Evolutionary conservation across 2,797 vertebrate genomes (phyloP).

Genomic region (Alauda arvensis): DNA sequence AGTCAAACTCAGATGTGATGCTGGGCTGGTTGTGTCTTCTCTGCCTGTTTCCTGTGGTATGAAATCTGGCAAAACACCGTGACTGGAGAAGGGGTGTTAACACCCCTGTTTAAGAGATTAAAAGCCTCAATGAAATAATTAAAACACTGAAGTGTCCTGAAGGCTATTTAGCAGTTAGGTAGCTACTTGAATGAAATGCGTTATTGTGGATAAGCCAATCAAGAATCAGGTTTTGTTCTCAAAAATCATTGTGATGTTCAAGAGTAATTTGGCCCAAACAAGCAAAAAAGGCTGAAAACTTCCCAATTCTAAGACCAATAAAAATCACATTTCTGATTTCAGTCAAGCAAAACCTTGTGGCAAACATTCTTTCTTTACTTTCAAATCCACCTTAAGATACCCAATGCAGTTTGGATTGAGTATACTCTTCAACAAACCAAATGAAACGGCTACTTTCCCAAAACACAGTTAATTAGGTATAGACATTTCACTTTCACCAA

Average conservation of each 20-base stretch:
- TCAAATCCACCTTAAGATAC: neutral
- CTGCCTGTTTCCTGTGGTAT: neutral
- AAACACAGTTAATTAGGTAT: neutral
- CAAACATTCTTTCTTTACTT: neutral
- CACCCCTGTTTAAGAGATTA: neutral
- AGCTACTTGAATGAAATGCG: neutral
- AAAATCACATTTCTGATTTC: neutral
- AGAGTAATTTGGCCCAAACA: neutral
- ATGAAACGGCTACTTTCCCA: neutral
- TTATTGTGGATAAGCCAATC: neutral
- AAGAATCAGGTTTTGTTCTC: neutral
- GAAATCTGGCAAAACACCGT: neutral
- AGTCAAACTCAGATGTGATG: neutral
- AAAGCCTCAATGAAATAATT: neutral
- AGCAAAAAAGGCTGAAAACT: neutral
- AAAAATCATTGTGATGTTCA: neutral
- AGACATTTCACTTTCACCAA: neutral
- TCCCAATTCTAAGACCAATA: neutral
- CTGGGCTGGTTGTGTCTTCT: neutral
- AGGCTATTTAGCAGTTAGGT: neutral
- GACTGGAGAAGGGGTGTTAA: neutral
- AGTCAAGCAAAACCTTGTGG: neutral
- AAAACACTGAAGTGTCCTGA: neutral
- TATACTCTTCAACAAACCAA: neutral
- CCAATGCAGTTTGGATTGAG: neutral